Conservation (phyloP, 2,888 invertebrate species). For the Dasysyrphus albostriatus region DNA sequence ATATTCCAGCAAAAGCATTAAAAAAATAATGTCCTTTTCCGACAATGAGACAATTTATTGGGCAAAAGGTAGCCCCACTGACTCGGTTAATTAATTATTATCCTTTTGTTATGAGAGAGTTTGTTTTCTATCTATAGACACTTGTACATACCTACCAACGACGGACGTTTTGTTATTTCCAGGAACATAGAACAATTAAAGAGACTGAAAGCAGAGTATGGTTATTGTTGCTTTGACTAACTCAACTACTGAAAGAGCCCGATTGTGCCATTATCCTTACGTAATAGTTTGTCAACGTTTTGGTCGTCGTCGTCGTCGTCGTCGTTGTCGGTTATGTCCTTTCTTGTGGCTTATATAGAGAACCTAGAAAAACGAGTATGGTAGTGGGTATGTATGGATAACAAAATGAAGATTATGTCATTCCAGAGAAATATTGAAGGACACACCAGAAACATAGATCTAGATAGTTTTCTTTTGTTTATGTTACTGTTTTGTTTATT, state of each 20-base stretch:
- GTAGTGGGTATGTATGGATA: slow-evolving; percentile 23
- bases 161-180: slow-evolving; percentile 13
- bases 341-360: slow-evolving; percentile 31
- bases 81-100: slow-evolving; percentile 75
- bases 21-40: slow-evolving; percentile 25
- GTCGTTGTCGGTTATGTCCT: slow-evolving; percentile 5
- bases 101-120: slow-evolving; percentile 71
- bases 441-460: slow-evolving; percentile 10
- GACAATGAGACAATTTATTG: slow-evolving; percentile 71
- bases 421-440: slow-evolving; percentile 32
- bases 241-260: slow-evolving; percentile 12
- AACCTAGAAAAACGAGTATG: slow-evolving; percentile 1
- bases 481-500: slow-evolving; percentile 38
- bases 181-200: slow-evolving; percentile 54
- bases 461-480: slow-evolving; percentile 36
- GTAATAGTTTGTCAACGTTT: slow-evolving; percentile 70
- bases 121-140: slow-evolving; percentile 55
- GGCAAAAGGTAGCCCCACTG: slow-evolving; percentile 65
- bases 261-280: slow-evolving; percentile 63
- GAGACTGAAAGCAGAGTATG: slow-evolving; percentile 40
- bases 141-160: neutral
- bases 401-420: slow-evolving; percentile 69
- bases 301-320: neutral
- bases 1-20: slow-evolving; percentile 15
- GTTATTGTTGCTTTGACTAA: slow-evolving; percentile 40